phyloP scores from a whole-genome alignment of 2,888 invertebrate species.

The Apodemia duryi region DNA sequence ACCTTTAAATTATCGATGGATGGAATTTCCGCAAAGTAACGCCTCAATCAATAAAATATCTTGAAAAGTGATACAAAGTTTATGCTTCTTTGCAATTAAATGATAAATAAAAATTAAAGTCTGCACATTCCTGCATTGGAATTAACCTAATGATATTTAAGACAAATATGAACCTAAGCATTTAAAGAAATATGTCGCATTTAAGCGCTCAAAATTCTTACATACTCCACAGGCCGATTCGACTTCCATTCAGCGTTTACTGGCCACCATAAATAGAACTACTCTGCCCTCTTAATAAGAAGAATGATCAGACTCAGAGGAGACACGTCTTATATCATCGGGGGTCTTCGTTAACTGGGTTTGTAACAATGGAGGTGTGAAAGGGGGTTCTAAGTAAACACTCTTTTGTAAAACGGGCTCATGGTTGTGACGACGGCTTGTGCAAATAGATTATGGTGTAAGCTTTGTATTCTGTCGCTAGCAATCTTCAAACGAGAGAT shows the following conservation, averaged over 20 bases:
- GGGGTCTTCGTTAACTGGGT: constrained; percentile 45
- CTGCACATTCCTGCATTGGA: no score
- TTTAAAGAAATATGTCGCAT: constrained; percentile 32
- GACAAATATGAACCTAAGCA: constrained; percentile 23
- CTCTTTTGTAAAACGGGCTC: constrained; percentile 67
- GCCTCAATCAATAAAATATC: no score
- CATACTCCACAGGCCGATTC: constrained; percentile 56
- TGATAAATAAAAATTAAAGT: no score
- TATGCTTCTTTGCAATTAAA: no score
- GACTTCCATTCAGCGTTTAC: constrained; percentile 52
- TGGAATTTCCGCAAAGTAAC: no score
- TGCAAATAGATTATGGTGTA: constrained; percentile 69
- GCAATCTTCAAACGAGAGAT: constrained; percentile 27
- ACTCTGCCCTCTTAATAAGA: constrained; percentile 29
- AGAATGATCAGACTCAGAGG: constrained; percentile 29
- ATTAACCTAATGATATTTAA: no score
- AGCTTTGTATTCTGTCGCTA: constrained; percentile 48
- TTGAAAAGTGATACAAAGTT: no score
- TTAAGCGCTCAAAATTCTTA: constrained; percentile 54
- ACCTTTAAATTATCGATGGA: no score
- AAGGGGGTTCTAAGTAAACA: constrained; percentile 75
- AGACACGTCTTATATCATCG: constrained; percentile 34
- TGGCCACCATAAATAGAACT: constrained; percentile 41
- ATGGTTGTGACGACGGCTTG: constrained; percentile 56
- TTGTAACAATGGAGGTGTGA: constrained; percentile 70